Evolutionary conservation across 1,140 invertebrate species (phyloP), one percentile per base, ranked within the genome.

Genomic region (Drosophila tropicalis): DNA sequence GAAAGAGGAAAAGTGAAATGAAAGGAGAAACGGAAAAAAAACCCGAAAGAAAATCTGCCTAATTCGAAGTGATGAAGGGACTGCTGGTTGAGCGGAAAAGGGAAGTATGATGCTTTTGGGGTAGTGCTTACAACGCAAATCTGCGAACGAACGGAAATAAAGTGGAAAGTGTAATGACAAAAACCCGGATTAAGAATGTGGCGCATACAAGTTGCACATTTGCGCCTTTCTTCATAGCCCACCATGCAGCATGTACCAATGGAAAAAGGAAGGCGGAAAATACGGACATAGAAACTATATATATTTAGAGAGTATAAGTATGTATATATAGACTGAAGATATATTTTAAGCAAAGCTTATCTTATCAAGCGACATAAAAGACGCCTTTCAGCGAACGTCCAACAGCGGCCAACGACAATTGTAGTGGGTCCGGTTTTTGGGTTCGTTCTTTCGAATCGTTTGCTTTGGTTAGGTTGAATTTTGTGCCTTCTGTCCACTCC

Each of bases 311-410:
- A 68, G 36, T 39, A 39, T 39, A 39, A 13, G 36, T 36, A 36
- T 36, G 10, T 36, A 12, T 36, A 10, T 54, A 39, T 22, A 47
- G 36, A 79, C 56, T 29, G 79, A 76, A 76, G 69, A 75, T 86
- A 87, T 86, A 89, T 86, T 86, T 86, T 86, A 86, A 86, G 83
- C 84, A 73, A 89, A 73, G 83, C 83, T 86, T 86, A 86, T 86
- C 83, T 86, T 86, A 86, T 86, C 83, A 87, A 83, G 76, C 70
- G 72, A 87, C 79, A 83, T 87, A 86, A 86, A 86, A 87, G 83
- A 83, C 79, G 83, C 83, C 84, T 86, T 87, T 86, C 83, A 86
- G 83, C 84, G 83, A 76, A 39, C 65, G 63, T 62, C 71, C 65
- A 74, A 41, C 47, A 29, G 15, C 40, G 40, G 67, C 41, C 60